Conservation (phyloP, 2,113 vertebrate genomes). For the Nycticorax nycticorax region DNA sequence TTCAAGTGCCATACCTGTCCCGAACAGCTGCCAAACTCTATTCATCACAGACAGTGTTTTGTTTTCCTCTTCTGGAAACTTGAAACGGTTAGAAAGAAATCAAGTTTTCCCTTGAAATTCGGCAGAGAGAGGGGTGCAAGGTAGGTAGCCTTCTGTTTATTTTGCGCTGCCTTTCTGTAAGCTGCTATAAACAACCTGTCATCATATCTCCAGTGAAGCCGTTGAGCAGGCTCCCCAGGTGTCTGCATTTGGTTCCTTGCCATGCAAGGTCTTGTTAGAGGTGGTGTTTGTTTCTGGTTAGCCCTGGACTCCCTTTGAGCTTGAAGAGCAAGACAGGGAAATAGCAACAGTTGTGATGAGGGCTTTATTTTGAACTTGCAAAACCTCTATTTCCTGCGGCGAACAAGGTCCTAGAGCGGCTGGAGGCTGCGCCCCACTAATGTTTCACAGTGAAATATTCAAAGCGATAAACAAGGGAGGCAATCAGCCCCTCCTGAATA, state of each 20-base stretch:
- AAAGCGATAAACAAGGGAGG: background rate
- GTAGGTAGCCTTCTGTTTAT: conserved; percentile 2
- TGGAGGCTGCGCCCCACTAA: background rate
- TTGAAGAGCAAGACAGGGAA: background rate
- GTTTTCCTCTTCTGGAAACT: background rate
- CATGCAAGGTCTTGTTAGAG: conserved; percentile 6
- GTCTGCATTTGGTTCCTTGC: background rate
- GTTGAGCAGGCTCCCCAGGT: conserved; percentile 23
- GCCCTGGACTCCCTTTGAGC: background rate
- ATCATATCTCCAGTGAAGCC: background rate
- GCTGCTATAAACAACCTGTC: conserved; percentile 11
- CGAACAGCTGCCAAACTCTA: background rate
- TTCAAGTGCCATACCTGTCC: conserved; percentile 23
- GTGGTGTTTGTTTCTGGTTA: conserved; percentile 25
- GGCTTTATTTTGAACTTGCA: background rate
- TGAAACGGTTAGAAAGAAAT: background rate
- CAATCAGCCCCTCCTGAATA: conserved; percentile 26
- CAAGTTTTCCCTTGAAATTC: background rate
- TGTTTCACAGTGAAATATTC: background rate
- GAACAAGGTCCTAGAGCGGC: background rate
- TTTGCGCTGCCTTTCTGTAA: background rate
- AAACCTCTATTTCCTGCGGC: background rate
- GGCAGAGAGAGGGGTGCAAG: background rate
- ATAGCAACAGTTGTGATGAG: background rate
- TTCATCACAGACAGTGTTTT: background rate